phyloP scores from a whole-genome alignment of 2,113 vertebrate genomes.

The Xiphophorus couchianus region DNA sequence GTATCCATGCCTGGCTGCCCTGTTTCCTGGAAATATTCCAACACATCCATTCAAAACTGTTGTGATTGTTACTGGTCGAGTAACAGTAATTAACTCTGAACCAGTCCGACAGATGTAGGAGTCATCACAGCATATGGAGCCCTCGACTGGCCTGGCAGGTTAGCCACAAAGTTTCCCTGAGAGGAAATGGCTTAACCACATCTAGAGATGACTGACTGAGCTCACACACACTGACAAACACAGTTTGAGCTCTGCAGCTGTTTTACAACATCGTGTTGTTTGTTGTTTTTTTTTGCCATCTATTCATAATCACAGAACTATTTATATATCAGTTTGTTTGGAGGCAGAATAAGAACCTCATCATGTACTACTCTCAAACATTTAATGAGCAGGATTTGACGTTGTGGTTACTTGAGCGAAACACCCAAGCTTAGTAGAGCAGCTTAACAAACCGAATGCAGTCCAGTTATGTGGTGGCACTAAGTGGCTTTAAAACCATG shows the following conservation, averaged over 20 bases:
- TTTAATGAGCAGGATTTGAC: constrained; percentile 5
- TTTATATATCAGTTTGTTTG: constrained; percentile 29
- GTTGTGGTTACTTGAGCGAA: constrained; percentile 18
- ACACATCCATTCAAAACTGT: neutral
- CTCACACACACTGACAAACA: constrained; percentile 39
- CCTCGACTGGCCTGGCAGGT: constrained; percentile 56
- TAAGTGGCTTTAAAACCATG: constrained; percentile 43
- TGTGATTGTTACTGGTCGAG: constrained; percentile 17
- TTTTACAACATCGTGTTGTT: constrained; percentile 20
- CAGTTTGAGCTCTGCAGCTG: constrained; percentile 27
- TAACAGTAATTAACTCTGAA: constrained; percentile 50
- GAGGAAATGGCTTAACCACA: constrained; percentile 68
- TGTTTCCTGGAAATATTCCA: constrained; percentile 41
- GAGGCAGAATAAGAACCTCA: constrained; percentile 14
- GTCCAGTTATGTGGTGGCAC: constrained; percentile 44
- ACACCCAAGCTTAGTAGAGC: neutral
- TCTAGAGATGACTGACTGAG: constrained; percentile 48
- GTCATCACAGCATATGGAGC: constrained; percentile 55
- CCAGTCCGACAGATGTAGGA: constrained; percentile 68
- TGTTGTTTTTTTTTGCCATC: constrained; percentile 30
- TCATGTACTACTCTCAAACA: constrained; percentile 21
- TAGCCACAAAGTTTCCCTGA: constrained; percentile 59
- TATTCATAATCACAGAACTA: constrained; percentile 31
- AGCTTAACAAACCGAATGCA: constrained; percentile 31
- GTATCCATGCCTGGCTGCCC: constrained; percentile 13